Percentiles rank a stretch among this genome's conserved stretches.
phyloP scores from a whole-genome alignment of 35 echinoderm and acorn worm species.

The Apostichopus californicus region DNA sequence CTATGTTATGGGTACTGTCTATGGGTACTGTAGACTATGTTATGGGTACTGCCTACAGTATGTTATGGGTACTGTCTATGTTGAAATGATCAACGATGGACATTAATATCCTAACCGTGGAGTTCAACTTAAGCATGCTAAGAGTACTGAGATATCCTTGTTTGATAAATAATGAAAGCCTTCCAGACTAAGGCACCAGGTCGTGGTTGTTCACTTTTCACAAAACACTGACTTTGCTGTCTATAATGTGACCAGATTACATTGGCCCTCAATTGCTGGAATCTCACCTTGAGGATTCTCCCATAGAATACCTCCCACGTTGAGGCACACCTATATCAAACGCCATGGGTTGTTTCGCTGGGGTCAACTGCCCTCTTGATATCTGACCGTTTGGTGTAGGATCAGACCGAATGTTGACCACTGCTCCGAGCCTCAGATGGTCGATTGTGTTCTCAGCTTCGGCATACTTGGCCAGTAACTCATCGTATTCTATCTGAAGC shows the following conservation, averaged over 20 bases:
- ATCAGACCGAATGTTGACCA: constrained; percentile 84
- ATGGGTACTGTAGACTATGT: too few relatives aligned
- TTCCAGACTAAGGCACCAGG: background rate
- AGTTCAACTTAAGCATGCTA: too few relatives aligned
- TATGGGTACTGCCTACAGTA: too few relatives aligned
- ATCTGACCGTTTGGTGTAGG: constrained; percentile 57
- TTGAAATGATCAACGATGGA: too few relatives aligned
- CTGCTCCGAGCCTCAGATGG: constrained; percentile 81
- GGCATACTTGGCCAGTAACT: constrained; percentile 90
- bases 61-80: too few relatives aligned
- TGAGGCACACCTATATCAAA: constrained; percentile 68
- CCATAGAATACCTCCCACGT: constrained; percentile 17
- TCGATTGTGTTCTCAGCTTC: constrained; percentile 97
- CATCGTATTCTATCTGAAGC: constrained; percentile 90
- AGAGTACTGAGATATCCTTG: background rate
- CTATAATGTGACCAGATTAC: too few relatives aligned
- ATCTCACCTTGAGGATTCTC: background rate
- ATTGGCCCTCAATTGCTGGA: too few relatives aligned
- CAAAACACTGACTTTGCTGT: too few relatives aligned
- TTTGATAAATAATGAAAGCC: background rate
- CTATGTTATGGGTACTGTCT: too few relatives aligned
- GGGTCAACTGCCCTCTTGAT: constrained; percentile 18
- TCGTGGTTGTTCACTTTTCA: background rate
- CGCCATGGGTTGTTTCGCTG: constrained; percentile 56
- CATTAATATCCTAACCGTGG: too few relatives aligned